Conservation (phyloP, 2,113 vertebrate species). For the Columba janthina region DNA sequence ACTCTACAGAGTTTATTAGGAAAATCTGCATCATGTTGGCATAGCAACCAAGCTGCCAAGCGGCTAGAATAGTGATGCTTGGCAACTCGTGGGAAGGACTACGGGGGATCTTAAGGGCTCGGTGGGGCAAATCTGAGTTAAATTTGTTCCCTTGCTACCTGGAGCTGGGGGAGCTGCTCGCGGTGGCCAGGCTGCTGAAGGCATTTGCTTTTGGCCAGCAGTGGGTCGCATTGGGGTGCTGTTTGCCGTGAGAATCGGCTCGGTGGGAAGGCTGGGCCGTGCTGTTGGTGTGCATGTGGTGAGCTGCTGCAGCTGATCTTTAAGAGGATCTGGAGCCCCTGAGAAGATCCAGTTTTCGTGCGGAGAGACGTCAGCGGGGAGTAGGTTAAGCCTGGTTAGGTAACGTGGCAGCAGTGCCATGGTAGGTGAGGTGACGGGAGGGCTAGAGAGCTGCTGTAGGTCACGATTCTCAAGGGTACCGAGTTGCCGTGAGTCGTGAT, state of each 20-base stretch:
- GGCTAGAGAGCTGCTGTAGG: neutral
- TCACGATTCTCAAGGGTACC: neutral
- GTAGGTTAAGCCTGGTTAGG: conserved; percentile 62
- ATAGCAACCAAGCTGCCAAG: conserved; percentile 65
- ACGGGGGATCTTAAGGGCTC: neutral
- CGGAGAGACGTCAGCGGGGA: conserved; percentile 33
- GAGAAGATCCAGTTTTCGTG: neutral
- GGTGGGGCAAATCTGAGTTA: neutral
- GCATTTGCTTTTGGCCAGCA: rapidly evolving
- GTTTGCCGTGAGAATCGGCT: neutral
- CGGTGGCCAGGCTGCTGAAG: neutral
- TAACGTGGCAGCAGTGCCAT: neutral
- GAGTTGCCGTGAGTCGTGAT: neutral
- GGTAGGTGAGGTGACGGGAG: neutral
- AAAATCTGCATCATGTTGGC: conserved; percentile 66
- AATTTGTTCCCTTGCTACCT: neutral
- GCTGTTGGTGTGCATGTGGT: neutral
- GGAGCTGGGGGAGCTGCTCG: neutral
- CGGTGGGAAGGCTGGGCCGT: neutral
- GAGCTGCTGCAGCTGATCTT: conserved; percentile 25
- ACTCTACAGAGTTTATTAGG: conserved; percentile 58
- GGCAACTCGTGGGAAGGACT: conserved; percentile 17
- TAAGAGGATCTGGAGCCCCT: conserved; percentile 37
- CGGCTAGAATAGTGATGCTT: conserved; percentile 18
- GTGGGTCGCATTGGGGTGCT: rapidly evolving